Base-by-base conservation (phyloP, 2,113 vertebrate species). In the Narcine bancroftii region DNA sequence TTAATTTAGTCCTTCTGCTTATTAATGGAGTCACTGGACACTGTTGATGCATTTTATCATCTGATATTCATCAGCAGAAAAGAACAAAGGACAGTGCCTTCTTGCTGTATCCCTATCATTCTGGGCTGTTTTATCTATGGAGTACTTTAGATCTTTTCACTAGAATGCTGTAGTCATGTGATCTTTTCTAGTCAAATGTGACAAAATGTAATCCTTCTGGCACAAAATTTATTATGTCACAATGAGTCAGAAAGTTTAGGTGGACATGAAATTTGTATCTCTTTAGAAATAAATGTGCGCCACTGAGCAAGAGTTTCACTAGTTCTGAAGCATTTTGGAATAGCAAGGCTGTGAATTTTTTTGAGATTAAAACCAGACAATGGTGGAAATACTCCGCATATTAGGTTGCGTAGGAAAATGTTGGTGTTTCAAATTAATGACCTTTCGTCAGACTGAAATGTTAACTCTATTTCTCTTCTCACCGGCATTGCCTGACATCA, bases 201-300 rank as follows among this genome's bases (percentile, higher is more conserved):
- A 36, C 53, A 87, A 42, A 87, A 60, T 87, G 15, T 87, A 60
- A 85, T 87, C 53, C 33, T n/a, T 60, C 81, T 87, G 53, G 33
- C 81, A 17, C 17, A 50, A 87, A 60, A 39, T 19, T n/a, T 60
- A 36, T 87, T 60, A 83, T 47, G 33, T 26, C 79, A 53, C 47
- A 56, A 79, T 79, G 79, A 83, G 47, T 83, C 79, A 83, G 60
- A n/a, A 87, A 36, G 56, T 5, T n/a, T 87, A 29, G 53, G 60
- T 60, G n/a, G 36, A 36, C n/a, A 60, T 87, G 60, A 63, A 56
- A 60, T 87, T 36, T 26, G 81, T 5, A 60, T 87, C 33, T 60
- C 7, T 17, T 60, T 87, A n/a, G 53, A 87, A 60, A 26, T 29
- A 15, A n/a, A 33, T 53, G 6, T 60, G 6, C n/a, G 17, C 36